A percentile compares a stretch with the other conserved stretches of the same genome.
Evolutionary conservation across 2,797 vertebrate genomes (phyloP).

Genomic region (Pagetopsis macropterus): DNA sequence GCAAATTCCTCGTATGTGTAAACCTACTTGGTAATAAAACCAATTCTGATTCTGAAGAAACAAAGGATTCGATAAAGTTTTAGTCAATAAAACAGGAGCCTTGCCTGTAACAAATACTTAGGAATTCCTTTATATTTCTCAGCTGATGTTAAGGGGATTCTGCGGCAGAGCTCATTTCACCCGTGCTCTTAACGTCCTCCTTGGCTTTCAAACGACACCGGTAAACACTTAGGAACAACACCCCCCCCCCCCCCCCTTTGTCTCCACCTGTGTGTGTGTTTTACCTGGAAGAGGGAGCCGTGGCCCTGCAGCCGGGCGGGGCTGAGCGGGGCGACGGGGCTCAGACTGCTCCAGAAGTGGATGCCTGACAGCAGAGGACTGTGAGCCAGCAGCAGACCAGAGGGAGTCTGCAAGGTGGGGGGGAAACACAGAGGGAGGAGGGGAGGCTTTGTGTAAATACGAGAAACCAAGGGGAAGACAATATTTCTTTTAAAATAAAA

Average conservation of each 20-base stretch:
- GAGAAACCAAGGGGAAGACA: constrained; percentile 36
- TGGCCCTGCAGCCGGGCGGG: constrained; percentile 95
- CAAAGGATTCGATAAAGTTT: background rate
- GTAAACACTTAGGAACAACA: constrained; percentile 20
- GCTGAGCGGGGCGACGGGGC: constrained; percentile 93
- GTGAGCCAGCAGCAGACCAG: constrained; percentile 92
- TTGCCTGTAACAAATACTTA: background rate
- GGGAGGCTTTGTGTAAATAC: constrained; percentile 41
- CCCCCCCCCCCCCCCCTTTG: background rate
- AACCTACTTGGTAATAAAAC: no score
- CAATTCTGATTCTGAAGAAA: background rate
- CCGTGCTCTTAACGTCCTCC: constrained; percentile 53
- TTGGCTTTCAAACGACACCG: constrained; percentile 21
- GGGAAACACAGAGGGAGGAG: constrained; percentile 4
- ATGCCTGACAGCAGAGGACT: constrained; percentile 94
- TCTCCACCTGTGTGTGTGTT: constrained; percentile 7
- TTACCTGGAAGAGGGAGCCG: constrained; percentile 93
- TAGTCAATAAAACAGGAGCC: background rate
- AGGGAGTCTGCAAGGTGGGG: constrained; percentile 85
- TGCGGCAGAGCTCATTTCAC: constrained; percentile 26
- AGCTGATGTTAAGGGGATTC: constrained; percentile 22
- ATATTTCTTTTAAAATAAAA: constrained; percentile 7
- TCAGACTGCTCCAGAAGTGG: constrained; percentile 97
- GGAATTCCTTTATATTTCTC: background rate
- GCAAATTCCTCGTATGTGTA: no score